Conservation (phyloP, 2,888 invertebrate species). For the Phyto melanocephala region DNA sequence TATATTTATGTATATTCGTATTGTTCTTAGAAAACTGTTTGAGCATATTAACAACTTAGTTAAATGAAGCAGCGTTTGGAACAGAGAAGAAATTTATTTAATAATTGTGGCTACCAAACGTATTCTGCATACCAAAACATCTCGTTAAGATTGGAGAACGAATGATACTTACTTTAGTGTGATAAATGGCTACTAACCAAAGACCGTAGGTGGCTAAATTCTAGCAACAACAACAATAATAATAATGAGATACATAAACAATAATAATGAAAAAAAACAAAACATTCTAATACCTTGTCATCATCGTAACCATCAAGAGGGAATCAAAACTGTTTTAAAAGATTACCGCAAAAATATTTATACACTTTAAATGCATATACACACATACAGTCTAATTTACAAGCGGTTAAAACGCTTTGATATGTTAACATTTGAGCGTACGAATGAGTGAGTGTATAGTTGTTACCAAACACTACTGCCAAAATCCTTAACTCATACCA, state of each 20-base stretch:
- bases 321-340: constrained; percentile 59
- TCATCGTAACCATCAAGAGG: constrained; percentile 30
- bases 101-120: constrained; percentile 63
- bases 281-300: constrained; percentile 59
- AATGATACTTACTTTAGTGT: constrained; percentile 55
- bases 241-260: neutral
- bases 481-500: constrained; percentile 40
- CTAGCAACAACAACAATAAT: constrained; percentile 25
- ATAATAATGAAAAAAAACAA: neutral
- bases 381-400: no score
- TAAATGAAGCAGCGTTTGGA: constrained; percentile 21
- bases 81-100: constrained; percentile 52
- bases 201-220: constrained; percentile 64
- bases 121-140: constrained; percentile 64
- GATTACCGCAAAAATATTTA: constrained; percentile 52
- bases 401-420: constrained; percentile 67
- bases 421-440: constrained; percentile 57
- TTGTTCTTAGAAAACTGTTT: constrained; percentile 63
- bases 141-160: constrained; percentile 58
- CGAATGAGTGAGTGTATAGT: neutral
- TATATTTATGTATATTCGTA: no score
- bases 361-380: neutral
- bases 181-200: constrained; percentile 62
- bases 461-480: constrained; percentile 63
- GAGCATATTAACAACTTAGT: constrained; percentile 54